Evolutionary conservation across 2,113 vertebrate species (phyloP).

Genomic region (Ammospiza nelsoni): DNA sequence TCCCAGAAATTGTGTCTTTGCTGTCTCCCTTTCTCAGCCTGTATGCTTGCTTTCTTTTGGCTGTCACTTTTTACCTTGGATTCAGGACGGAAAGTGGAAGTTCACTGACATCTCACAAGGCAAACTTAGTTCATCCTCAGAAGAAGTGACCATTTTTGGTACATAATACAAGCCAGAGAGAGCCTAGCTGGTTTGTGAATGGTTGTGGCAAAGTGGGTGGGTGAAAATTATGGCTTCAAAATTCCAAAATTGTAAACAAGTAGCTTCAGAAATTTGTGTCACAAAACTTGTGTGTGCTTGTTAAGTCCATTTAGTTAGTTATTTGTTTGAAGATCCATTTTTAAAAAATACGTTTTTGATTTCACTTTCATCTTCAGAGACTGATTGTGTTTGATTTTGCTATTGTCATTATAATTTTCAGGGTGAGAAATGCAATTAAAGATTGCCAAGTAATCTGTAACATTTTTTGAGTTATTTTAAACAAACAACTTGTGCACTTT

Average conservation of each 20-base stretch:
- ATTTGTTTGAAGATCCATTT: neutral
- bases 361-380: neutral
- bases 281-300: neutral
- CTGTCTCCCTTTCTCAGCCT: neutral
- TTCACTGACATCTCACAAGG: neutral
- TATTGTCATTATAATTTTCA: neutral
- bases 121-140: neutral
- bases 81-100: neutral
- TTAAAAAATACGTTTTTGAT: neutral
- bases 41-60: neutral
- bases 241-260: neutral
- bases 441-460: neutral
- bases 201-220: neutral
- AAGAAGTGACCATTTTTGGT: neutral
- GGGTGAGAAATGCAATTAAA: neutral
- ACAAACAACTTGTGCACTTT: neutral
- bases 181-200: neutral
- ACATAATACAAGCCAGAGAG: neutral
- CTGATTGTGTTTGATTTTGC: neutral
- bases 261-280: neutral
- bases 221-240: neutral
- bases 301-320: neutral
- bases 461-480: neutral
- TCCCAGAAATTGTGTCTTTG: neutral
- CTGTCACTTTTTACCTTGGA: neutral